These are phyloP conservation scores for Ascaphus truei DNA, from an alignment of 2,113 vertebrate species.

Conservation along the genomic window DNA sequence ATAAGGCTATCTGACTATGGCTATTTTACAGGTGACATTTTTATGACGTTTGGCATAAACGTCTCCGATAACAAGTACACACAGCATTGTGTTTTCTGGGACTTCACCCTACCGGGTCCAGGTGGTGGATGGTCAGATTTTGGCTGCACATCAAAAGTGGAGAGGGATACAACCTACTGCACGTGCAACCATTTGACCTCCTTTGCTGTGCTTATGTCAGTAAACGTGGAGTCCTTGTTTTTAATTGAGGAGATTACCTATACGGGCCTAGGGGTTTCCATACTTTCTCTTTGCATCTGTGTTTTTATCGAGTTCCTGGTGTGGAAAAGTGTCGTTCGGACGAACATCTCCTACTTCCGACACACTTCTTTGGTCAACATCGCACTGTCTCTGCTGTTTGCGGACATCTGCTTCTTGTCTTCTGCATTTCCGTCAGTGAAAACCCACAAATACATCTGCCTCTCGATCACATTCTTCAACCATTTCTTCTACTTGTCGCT, in stretches of 20 bases:
- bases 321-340: conserved; percentile 82
- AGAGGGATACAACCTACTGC: conserved; percentile 49
- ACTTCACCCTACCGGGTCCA: conserved; percentile 37
- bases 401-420: conserved; percentile 71
- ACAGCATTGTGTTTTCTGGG: conserved; percentile 70
- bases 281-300: conserved; percentile 68
- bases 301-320: conserved; percentile 71
- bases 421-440: conserved; percentile 9
- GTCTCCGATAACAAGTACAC: not conserved
- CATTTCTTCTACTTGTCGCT: conserved; percentile 84
- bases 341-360: conserved; percentile 74
- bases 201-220: conserved; percentile 82
- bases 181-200: conserved; percentile 74
- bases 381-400: conserved; percentile 68
- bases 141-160: conserved; percentile 46
- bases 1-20: conserved; percentile 36
- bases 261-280: conserved; percentile 66
- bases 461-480: conserved; percentile 64
- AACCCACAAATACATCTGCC: conserved; percentile 45
- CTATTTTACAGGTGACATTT: conserved; percentile 39
- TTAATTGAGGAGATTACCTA: conserved; percentile 58
- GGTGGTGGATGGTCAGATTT: conserved; percentile 49
- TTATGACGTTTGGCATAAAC: conserved; percentile 59
- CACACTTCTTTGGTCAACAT: conserved; percentile 84
- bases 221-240: accelerated